Evolutionary conservation across 92 coral and sea anemone genomes (phyloP), one percentile per base, ranked within the genome.

Genomic region (Palythoa grandiflora): DNA sequence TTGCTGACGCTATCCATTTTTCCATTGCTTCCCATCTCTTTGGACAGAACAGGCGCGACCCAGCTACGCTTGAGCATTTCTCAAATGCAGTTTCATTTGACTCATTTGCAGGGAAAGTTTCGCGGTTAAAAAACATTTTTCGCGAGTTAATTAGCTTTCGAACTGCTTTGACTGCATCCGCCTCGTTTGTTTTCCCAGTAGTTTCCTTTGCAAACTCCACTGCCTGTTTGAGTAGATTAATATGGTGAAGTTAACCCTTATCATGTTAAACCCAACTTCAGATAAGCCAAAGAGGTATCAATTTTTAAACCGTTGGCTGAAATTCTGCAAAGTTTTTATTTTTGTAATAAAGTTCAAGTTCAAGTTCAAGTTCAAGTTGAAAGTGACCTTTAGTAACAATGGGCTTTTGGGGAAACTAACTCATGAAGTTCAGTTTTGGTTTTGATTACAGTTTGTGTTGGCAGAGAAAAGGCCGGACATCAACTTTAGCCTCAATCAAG

Each of bases 11-110:
- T 52, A 83, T 57, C 98, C 98, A 97, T 14, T 84, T 89, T 72
- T 88, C 83, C 88, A 93, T 88, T 15, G 98, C 94, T 60, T 84
- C 74, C 97, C 93, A 97, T 80, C 99, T 89, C 37, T 88, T 78
- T 8, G 99, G 97, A 44, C 99, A 97, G 75, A 84, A 88, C 86
- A 44, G 71, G 21, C 84, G 70, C 20, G 99, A 98, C 20, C 84
- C 88, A 54, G 13, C 16, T 5, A 65, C 63, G 70, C 87, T 52
- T 60, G 71, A 40, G 76, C 98, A 95, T 70, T 88, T 84, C 81
- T 89, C 77, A 61, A 84, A 93, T 15, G 98, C 93, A 14, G 83
- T 79, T 20, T 93, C 94, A 15, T 85, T 80, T 10, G 96, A 95
- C 38, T 95, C 98, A 37, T 89, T 89, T 4, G n/a, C 89, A 52